Base-by-base conservation (phyloP, 1,140 invertebrate species). In the Camponotus floridanus region DNA sequence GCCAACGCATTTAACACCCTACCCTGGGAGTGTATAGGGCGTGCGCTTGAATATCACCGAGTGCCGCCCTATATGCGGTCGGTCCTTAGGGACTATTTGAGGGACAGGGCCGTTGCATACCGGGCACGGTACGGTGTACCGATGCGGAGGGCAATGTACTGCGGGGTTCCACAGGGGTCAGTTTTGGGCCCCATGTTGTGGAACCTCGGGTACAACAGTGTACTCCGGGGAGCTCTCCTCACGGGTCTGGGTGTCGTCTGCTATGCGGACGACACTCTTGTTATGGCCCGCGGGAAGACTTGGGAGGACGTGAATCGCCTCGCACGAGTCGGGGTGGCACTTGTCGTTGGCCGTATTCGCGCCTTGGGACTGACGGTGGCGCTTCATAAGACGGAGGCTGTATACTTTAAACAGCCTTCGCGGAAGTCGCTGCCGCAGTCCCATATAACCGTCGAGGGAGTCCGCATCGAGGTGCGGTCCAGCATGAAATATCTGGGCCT, bases 111-210 rank as follows among this genome's bases (percentile, higher is more conserved):
- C 31, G 6, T 26, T 3, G 18, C 9, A 0, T 36, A 31, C 42
- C n/a, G 5, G 15, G 15, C 0, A 5, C n/a, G 61, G 31, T 33
- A 33, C 4, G 15, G 18, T 0, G 3, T 13, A 1, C 61, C n/a
- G 26, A 2, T 31, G 1, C 3, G 62, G 13, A 33, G 62, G 33
- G 33, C 15, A 3, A 65, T 18, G 33, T 2, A 11, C 3, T 62
- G 73, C 21, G 59, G 57, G n/a, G 36, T 76, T 2, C 42, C 74
- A 4, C 61, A 78, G 74, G n/a, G 71, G 15, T 74, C 55, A 18
- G 33, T 74, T 0, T 15, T 73, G 0, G 55, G 51, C 13, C 48
- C 51, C 0, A 1, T 73, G 5, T n/a, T 71, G 68, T 73, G 51
- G 31, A 33, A 59, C 36, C 36, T 36, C 5, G 36, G 36, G 36